Evolutionary conservation across 2,888 invertebrate species (phyloP).

Genomic region (Cosmopolites sordidus): DNA sequence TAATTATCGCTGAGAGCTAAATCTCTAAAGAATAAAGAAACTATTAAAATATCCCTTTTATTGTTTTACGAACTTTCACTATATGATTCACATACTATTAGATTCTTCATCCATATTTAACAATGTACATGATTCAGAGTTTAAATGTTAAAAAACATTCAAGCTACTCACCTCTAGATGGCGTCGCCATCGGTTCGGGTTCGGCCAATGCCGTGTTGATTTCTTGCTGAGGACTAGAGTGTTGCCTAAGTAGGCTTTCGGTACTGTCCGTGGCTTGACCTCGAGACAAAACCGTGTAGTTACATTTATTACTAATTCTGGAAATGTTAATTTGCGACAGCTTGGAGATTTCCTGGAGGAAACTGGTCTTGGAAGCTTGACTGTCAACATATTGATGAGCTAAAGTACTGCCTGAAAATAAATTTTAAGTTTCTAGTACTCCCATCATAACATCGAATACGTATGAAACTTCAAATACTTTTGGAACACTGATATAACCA

Average conservation of each 20-base stretch:
- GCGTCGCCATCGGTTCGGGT: constrained; percentile 38
- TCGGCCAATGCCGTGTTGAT: constrained; percentile 33
- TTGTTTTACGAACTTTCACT: too few relatives aligned
- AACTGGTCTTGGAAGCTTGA: constrained; percentile 41
- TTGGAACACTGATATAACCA: too few relatives aligned
- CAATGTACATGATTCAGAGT: too few relatives aligned
- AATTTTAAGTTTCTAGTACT: too few relatives aligned
- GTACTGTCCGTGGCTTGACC: constrained; percentile 60
- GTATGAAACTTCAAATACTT: too few relatives aligned
- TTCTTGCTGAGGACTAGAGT: constrained; percentile 37
- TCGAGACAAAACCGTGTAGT: constrained; percentile 63
- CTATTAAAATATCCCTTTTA: too few relatives aligned
- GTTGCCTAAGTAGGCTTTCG: constrained; percentile 55
- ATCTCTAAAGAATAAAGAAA: too few relatives aligned
- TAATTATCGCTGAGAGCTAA: too few relatives aligned
- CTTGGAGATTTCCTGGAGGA: constrained; percentile 59
- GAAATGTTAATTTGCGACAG: constrained; percentile 68
- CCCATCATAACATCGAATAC: too few relatives aligned
- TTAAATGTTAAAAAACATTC: too few relatives aligned
- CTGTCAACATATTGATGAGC: constrained; percentile 38
- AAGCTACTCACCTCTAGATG: constrained; percentile 36
- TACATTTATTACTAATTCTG: constrained; percentile 62
- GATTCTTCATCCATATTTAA: too few relatives aligned
- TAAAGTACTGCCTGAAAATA: constrained; percentile 36
- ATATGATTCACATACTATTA: too few relatives aligned